Evolutionary conservation across 2,797 vertebrate species (phyloP).

Genomic region (Orientallactaga sibirica): DNA sequence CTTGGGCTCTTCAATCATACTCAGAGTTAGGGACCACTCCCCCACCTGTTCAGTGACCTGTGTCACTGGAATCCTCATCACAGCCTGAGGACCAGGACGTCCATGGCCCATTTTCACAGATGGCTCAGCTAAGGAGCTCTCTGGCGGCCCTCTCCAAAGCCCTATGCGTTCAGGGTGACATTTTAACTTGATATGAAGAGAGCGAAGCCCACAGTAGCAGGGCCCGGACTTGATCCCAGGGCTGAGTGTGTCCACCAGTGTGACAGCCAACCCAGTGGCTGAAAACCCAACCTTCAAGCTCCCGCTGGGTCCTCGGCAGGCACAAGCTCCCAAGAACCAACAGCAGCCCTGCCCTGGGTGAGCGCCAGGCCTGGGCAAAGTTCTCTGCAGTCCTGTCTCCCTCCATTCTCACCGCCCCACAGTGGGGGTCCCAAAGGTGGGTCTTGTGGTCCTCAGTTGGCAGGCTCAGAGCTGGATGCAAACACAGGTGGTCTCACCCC

Average conservation of each 20-base stretch:
- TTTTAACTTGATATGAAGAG: neutral
- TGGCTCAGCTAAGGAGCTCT: neutral
- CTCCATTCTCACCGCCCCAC: neutral
- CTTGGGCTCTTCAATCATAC: neutral
- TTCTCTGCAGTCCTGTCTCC: rapidly evolving
- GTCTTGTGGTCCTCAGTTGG: neutral
- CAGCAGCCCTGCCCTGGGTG: neutral
- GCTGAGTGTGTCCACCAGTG: rapidly evolving
- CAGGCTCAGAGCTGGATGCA: neutral
- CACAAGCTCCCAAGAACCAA: neutral
- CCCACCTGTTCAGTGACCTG: neutral
- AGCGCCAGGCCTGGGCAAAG: neutral
- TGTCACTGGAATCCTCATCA: neutral
- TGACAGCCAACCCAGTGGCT: rapidly evolving
- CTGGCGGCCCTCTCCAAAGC: neutral
- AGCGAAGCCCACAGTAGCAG: neutral
- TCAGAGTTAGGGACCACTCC: neutral
- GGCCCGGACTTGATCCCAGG: neutral
- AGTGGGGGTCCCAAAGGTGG: neutral
- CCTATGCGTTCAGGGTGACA: neutral
- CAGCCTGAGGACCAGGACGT: neutral
- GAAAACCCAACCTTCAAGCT: neutral
- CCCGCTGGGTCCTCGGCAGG: neutral
- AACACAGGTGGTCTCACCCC: neutral
- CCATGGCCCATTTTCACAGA: neutral